phyloP scores from a whole-genome alignment of 2,113 vertebrate genomes.

The Telmatochromis sp. region DNA sequence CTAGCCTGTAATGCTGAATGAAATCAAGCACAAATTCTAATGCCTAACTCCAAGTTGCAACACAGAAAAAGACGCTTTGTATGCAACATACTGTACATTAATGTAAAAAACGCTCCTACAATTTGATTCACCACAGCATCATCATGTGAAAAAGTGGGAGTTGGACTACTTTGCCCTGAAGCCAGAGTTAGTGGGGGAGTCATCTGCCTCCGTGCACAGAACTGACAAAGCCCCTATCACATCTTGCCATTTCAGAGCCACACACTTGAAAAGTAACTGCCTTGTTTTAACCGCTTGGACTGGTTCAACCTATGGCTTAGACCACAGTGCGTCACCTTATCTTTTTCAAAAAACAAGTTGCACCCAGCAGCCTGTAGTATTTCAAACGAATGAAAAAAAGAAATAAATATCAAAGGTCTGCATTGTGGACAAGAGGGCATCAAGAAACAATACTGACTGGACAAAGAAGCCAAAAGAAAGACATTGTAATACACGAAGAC shows the following conservation, averaged over 20 bases:
- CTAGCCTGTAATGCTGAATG: neutral
- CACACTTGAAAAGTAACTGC: conserved; percentile 2
- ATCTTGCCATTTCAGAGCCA: conserved; percentile 24
- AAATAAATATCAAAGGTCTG: neutral
- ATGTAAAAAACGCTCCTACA: neutral
- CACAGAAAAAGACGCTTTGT: neutral
- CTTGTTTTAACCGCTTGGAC: conserved; percentile 3
- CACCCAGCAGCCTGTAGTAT: neutral
- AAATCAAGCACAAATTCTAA: neutral
- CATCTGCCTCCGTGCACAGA: neutral
- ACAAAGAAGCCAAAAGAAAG: neutral
- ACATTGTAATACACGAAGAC: neutral
- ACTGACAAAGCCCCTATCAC: neutral
- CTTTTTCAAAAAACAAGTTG: neutral
- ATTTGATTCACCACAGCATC: neutral
- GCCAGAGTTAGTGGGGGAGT: neutral
- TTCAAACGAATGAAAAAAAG: neutral
- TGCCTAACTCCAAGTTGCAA: neutral
- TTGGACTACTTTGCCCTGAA: neutral
- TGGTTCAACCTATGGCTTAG: neutral
- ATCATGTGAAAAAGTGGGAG: neutral
- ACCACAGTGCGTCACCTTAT: neutral
- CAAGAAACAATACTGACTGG: conserved; percentile 2
- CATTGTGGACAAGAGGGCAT: neutral
- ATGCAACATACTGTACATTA: neutral